These are phyloP conservation scores for Bufo bufo DNA, from an alignment of 2,113 vertebrate species.

Conservation along the genomic window DNA sequence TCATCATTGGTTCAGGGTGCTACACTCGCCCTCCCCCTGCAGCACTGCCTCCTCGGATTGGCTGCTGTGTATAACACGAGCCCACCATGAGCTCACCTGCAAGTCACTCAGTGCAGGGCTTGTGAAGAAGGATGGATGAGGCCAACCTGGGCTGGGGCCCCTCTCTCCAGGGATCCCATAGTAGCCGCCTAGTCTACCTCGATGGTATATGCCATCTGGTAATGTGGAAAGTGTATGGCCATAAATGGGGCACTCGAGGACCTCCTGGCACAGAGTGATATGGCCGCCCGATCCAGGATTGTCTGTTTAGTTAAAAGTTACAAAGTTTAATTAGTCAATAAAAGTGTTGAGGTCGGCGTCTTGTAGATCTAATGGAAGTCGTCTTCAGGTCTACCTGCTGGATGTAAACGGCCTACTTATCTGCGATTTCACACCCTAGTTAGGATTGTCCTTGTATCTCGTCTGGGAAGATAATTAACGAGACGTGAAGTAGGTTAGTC, in stretches of 20 bases:
- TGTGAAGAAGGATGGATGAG: too few relatives aligned
- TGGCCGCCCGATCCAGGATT: too few relatives aligned
- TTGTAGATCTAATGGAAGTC: neutral
- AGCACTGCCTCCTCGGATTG: too few relatives aligned
- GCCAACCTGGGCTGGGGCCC: too few relatives aligned
- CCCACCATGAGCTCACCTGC: too few relatives aligned
- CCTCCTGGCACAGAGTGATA: neutral
- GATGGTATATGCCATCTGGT: too few relatives aligned
- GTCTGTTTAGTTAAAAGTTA: neutral
- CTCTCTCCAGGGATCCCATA: too few relatives aligned
- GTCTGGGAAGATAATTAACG: neutral
- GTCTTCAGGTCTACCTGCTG: neutral
- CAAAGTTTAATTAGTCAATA: neutral
- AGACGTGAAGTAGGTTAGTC: conserved; percentile 13
- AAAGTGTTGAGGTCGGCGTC: neutral
- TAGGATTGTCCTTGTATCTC: neutral
- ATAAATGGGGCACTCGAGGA: neutral
- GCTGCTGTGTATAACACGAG: too few relatives aligned
- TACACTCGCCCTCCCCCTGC: too few relatives aligned
- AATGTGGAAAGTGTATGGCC: neutral
- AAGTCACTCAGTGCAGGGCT: too few relatives aligned
- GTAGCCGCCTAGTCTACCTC: too few relatives aligned
- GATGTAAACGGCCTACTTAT: neutral
- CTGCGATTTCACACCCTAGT: neutral
- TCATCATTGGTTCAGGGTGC: too few relatives aligned